Conservation (phyloP, 1,140 invertebrate genomes). For the Paralvinella palmiformis region DNA sequence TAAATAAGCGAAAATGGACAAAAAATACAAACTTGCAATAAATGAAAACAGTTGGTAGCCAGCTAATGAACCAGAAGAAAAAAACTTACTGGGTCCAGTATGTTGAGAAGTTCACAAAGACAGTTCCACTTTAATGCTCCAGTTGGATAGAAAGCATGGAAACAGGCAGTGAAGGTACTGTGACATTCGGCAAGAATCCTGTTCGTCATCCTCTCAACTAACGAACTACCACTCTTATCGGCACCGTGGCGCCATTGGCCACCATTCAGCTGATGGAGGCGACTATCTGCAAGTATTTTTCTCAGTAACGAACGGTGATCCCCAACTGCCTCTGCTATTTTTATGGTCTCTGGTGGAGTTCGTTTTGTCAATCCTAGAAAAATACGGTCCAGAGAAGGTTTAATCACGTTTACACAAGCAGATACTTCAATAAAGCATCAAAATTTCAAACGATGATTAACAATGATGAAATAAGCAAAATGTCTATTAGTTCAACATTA, state of each 20-base stretch:
- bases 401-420: background rate
- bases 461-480: too few relatives aligned
- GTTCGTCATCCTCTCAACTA: slow-evolving; percentile 28
- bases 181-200: slow-evolving; percentile 82
- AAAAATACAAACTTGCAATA: too few relatives aligned
- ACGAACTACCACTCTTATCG: background rate
- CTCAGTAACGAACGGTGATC: slow-evolving; percentile 76
- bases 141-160: slow-evolving; percentile 93
- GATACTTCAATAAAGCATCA: background rate
- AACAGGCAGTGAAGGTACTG: slow-evolving; percentile 82
- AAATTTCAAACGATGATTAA: too few relatives aligned
- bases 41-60: too few relatives aligned
- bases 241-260: background rate
- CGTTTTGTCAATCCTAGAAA: slow-evolving; percentile 9
- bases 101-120: slow-evolving; percentile 71
- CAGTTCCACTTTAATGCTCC: slow-evolving; percentile 86
- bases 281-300: slow-evolving; percentile 69
- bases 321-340: slow-evolving; percentile 75
- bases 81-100: slow-evolving; percentile 14
- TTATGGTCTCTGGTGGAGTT: slow-evolving; percentile 36
- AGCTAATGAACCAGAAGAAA: too few relatives aligned
- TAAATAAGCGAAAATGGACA: too few relatives aligned
- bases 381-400: background rate
- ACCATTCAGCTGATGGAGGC: slow-evolving; percentile 15
- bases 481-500: too few relatives aligned